Conservation (phyloP, 2,113 vertebrate genomes). For the Hipposideros armiger region DNA sequence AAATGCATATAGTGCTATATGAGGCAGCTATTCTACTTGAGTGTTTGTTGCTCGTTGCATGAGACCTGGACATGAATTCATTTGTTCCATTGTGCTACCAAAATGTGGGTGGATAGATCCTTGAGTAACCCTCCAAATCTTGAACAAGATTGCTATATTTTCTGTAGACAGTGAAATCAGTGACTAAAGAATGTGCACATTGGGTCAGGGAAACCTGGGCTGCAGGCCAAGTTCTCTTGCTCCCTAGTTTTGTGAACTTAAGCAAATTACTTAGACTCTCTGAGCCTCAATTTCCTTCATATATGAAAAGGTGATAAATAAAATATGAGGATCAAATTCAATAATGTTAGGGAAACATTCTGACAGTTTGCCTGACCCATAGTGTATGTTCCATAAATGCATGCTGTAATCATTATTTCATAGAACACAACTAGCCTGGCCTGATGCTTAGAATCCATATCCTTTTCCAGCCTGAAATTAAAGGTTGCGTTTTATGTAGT, state of each 20-base stretch:
- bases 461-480: background rate
- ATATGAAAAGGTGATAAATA: slow-evolving; percentile 36
- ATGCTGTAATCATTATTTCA: background rate
- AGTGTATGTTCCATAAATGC: background rate
- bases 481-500: background rate
- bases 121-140: background rate
- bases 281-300: background rate
- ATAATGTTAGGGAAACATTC: slow-evolving; percentile 19
- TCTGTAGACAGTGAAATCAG: background rate
- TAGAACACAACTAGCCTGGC: background rate
- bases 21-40: background rate
- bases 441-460: background rate
- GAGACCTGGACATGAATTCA: slow-evolving; percentile 16
- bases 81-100: background rate
- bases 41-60: background rate
- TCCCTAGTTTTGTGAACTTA: background rate
- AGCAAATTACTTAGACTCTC: background rate
- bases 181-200: background rate
- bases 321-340: slow-evolving; percentile 45
- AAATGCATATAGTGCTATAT: background rate
- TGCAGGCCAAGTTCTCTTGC: background rate
- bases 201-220: background rate
- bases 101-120: background rate
- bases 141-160: background rate
- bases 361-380: background rate